Percentiles rank a stretch among this genome's conserved stretches.
These are phyloP conservation scores for Graptemys geographica DNA, from an alignment of 2,797 vertebrate species.

Conservation along the genomic window DNA sequence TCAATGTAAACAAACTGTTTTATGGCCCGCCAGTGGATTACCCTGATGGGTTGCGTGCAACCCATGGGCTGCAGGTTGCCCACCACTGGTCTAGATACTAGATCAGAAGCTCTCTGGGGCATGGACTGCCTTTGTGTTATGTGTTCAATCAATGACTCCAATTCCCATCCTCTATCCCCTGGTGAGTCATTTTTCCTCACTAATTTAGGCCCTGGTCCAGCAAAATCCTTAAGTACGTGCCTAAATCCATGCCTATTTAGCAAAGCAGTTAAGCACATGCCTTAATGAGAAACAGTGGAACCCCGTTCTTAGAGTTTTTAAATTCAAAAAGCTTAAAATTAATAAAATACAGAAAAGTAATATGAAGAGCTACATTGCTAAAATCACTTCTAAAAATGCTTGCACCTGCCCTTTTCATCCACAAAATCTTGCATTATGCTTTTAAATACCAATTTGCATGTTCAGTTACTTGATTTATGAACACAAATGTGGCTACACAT, in stretches of 20 bases:
- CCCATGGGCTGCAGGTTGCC: too few species aligned
- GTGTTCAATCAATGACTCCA: neutral
- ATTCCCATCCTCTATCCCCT: neutral
- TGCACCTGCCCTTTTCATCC: neutral
- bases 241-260: neutral
- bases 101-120: neutral
- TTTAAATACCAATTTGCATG: neutral
- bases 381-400: neutral
- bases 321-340: slow-evolving; percentile 16
- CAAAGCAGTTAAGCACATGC: neutral
- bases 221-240: neutral
- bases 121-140: neutral
- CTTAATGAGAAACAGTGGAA: neutral
- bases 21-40: fast-evolving
- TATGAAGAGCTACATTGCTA: neutral
- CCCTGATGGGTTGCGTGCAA: too few species aligned
- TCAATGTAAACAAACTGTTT: too few species aligned
- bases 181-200: neutral
- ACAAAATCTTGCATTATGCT: neutral
- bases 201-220: slow-evolving; percentile 26
- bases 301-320: neutral
- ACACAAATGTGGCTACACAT: neutral
- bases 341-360: slow-evolving; percentile 29
- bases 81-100: neutral
- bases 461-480: neutral